A percentile compares a stretch with the other conserved stretches of the same genome.
Evolutionary conservation across 2,797 vertebrate species (phyloP).

Genomic region (Melanotaenia nigrans): DNA sequence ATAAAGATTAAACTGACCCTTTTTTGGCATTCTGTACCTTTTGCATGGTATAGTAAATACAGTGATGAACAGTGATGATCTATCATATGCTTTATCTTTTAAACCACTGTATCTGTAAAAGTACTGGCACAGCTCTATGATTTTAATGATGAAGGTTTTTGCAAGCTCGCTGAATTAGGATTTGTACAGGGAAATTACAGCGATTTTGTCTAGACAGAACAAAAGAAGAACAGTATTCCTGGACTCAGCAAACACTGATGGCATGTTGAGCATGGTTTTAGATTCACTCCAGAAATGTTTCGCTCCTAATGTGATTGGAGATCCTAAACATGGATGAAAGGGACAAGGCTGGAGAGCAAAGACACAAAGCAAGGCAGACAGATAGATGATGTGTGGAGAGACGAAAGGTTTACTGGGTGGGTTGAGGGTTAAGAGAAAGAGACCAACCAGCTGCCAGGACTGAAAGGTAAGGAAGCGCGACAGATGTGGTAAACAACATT

Average conservation of each 20-base stretch:
- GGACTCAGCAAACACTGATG: conserved; percentile 24
- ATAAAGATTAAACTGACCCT: conserved; percentile 12
- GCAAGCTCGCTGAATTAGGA: conserved; percentile 32
- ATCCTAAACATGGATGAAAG: conserved; percentile 42
- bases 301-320: conserved; percentile 52
- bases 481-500: conserved; percentile 57
- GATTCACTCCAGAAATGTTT: conserved; percentile 39
- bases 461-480: conserved; percentile 45
- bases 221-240: conserved; percentile 33
- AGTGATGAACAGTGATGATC: neutral
- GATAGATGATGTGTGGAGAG: conserved; percentile 30
- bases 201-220: conserved; percentile 51
- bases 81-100: conserved; percentile 8
- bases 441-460: conserved; percentile 43
- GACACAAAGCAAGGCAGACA: conserved; percentile 32
- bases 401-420: conserved; percentile 42
- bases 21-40: neutral
- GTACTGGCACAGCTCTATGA: conserved; percentile 2
- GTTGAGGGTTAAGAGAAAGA: conserved; percentile 39
- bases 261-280: conserved; percentile 39
- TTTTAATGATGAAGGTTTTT: conserved; percentile 23
- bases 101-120: neutral
- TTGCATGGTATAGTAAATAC: neutral
- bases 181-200: conserved; percentile 40
- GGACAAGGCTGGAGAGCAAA: conserved; percentile 26